Base-by-base conservation (phyloP, 2,888 invertebrate genomes). In the Himalopsyche anomala region DNA sequence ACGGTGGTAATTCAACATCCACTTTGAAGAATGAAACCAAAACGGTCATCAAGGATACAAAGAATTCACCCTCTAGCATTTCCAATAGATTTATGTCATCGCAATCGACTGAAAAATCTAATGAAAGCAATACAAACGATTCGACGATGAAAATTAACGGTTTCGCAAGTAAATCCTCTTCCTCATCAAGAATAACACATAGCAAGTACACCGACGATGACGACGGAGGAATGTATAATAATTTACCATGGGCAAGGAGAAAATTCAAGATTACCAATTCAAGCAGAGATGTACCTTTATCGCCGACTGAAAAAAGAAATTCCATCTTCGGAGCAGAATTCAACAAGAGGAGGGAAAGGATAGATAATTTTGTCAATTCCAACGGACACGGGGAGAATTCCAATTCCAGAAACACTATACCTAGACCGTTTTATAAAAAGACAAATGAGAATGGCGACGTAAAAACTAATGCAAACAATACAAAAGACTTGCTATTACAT, bases 401-500 rank as follows among this genome's bases (percentile, higher is more conserved):
- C n/a, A 79, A n/a, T 54, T 69, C 69, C 28, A 38, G 38, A n/a
- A 93, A 93, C 85, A 90, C 91, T 88, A 93, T 92, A 88, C 84
- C 91, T 87, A 91, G 94, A 85, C 91, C 91, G 40, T 92, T 91
- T 88, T 90, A 89, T 74, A 89, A 89, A 81, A 89, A 87, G 56
- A 86, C 85, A 36, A 85, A 86, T 19, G 92, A 92, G 0, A 93
- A 93, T 86, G 88, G 89, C n/a, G 93, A 93, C 87, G 92, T 94
- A 0, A 91, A 92, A 87, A 91, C 91, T 89, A 94, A 95, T 74
- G 95, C 95, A 15, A 95, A 95, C 88, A 94, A 95, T 82, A 96
- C 97, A 40, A 97, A 97, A 91, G 96, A 97, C 90, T 93, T 97
- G 81, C 91, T 97, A 62, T 90, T 97, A 45, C 95, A 96, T 90